Conservation (phyloP, 2,113 vertebrate genomes). For the Microcebus griseorufus region DNA sequence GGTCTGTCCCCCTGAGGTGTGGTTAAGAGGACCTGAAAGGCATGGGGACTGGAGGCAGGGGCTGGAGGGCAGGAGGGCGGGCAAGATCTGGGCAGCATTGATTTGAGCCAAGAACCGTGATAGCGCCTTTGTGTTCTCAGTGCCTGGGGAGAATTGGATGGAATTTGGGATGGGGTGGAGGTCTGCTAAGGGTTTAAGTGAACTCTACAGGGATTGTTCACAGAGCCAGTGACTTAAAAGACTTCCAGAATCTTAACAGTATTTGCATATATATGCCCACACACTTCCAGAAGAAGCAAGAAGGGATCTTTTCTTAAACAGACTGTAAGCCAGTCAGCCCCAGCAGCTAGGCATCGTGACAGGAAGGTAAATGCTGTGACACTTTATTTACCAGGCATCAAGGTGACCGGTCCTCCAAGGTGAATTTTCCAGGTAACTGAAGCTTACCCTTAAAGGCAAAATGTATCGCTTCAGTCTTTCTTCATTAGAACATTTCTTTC, state of each 20-base stretch:
- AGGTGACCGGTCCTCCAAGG: not conserved
- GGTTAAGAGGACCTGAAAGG: no score
- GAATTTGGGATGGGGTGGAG: not conserved
- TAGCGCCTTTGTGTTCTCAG: not conserved
- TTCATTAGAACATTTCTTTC: not conserved
- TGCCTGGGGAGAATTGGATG: not conserved
- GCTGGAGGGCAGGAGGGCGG: accelerated
- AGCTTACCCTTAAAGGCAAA: not conserved
- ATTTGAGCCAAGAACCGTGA: not conserved
- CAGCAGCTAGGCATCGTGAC: not conserved
- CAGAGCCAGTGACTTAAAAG: not conserved
- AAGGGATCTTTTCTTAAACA: not conserved
- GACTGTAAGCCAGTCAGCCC: not conserved
- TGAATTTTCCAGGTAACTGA: not conserved
- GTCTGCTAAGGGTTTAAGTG: not conserved
- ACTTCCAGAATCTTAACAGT: not conserved
- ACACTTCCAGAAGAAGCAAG: not conserved
- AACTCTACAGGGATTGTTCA: not conserved
- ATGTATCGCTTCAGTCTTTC: not conserved
- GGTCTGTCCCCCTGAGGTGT: not conserved
- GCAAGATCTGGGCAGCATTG: not conserved
- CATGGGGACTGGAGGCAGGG: accelerated
- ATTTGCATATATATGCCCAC: not conserved
- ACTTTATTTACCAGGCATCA: not conserved
- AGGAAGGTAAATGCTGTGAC: not conserved